phyloP scores from a whole-genome alignment of 1,140 invertebrate genomes.

The Drosophila biarmipes region DNA sequence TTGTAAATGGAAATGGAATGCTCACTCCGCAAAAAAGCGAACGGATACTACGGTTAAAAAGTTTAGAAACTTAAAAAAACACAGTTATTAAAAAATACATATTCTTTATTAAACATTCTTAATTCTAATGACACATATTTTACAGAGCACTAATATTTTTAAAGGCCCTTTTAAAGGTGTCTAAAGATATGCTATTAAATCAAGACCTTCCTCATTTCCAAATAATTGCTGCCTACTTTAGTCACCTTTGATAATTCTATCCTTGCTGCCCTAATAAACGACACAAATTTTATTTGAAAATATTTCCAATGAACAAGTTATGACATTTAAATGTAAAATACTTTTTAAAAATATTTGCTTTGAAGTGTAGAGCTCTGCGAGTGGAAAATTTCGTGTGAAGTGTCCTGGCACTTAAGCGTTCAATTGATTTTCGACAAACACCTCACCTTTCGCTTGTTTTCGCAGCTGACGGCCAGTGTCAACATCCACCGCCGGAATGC shows the following conservation, averaged over 20 bases:
- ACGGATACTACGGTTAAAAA: not conserved
- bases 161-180: too few species aligned
- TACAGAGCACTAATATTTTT: too few species aligned
- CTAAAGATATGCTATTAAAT: too few species aligned
- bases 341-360: not conserved
- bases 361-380: conserved; percentile 15
- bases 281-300: too few species aligned
- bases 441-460: conserved; percentile 44
- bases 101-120: too few species aligned
- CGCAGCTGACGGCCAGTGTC: conserved; percentile 50
- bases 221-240: not conserved
- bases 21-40: conserved; percentile 5
- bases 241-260: too few species aligned
- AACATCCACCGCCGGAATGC: conserved; percentile 40
- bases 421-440: conserved; percentile 57
- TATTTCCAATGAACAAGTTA: too few species aligned
- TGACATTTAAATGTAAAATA: not conserved
- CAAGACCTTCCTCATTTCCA: too few species aligned
- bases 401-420: conserved; percentile 48
- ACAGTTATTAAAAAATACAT: not conserved
- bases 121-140: too few species aligned
- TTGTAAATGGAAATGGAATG: conserved; percentile 44
- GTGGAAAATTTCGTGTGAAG: conserved; percentile 33
- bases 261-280: too few species aligned
- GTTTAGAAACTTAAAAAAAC: not conserved